Percentiles rank a stretch among this genome's conserved stretches.
Evolutionary conservation across 2,113 vertebrate genomes (phyloP).

Genomic region (Gnathonemus echidnorhynchus): DNA sequence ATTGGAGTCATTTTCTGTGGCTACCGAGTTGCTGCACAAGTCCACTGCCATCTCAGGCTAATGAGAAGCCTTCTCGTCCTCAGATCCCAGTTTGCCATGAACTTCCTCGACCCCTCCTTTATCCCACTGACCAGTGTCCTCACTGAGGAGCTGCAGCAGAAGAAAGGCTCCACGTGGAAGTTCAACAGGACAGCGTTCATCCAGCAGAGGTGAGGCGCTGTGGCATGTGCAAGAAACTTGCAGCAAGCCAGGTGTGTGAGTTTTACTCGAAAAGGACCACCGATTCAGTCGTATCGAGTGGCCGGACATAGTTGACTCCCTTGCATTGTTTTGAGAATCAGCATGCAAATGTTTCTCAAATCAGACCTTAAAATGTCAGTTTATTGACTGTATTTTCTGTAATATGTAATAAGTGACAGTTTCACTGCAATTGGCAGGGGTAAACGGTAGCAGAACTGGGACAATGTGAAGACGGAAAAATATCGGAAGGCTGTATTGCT

Average conservation of each 20-base stretch:
- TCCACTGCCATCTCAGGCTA: neutral
- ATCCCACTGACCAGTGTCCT: constrained; percentile 74
- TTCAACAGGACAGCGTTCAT: constrained; percentile 84
- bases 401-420: neutral
- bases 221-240: neutral
- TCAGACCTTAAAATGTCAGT: neutral
- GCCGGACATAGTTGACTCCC: neutral
- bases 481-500: neutral
- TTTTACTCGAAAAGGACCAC: no score
- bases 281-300: neutral
- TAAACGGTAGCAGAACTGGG: neutral
- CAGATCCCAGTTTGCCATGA: constrained; percentile 91
- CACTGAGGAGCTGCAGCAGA: constrained; percentile 79
- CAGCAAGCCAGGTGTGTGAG: neutral
- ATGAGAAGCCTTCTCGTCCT: neutral
- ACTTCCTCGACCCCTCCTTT: constrained; percentile 90
- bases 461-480: neutral
- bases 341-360: neutral
- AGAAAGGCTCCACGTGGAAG: constrained; percentile 83
- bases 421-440: neutral
- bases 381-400: neutral
- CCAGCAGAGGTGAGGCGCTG: constrained; percentile 72
- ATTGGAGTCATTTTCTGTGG: neutral
- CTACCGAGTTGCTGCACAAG: neutral
- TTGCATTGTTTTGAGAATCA: neutral